These are phyloP conservation scores for Tetranychus truncatus DNA, from an alignment of 2,888 invertebrate genomes.

Conservation along the genomic window DNA sequence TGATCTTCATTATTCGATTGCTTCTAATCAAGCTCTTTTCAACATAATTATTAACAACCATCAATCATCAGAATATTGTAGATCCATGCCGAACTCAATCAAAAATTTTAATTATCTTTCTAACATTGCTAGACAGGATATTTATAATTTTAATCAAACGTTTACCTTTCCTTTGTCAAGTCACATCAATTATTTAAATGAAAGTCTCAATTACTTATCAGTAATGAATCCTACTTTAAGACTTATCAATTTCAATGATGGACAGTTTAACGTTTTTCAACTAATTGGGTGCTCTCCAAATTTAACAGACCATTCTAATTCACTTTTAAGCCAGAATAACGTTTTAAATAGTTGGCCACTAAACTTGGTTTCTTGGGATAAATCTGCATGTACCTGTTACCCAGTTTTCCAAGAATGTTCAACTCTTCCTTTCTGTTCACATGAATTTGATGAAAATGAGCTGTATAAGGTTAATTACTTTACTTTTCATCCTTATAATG, in stretches of 20 bases:
- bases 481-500: no score
- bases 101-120: background rate
- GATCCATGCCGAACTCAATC: background rate
- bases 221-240: background rate
- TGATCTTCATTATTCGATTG: background rate
- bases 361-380: background rate
- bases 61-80: background rate
- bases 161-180: background rate
- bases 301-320: background rate
- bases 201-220: background rate
- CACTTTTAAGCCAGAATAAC: background rate
- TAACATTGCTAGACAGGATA: background rate
- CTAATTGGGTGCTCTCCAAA: background rate
- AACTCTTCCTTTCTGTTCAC: background rate
- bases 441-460: background rate
- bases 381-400: background rate
- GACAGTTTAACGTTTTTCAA: background rate
- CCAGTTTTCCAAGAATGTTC: background rate
- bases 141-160: no score
- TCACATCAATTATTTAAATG: background rate
- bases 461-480: no score
- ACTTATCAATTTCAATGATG: background rate
- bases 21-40: background rate
- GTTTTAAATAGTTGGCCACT: background rate
- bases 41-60: background rate